Percentiles rank a stretch among this genome's conserved stretches.
Conservation (phyloP, 2,888 invertebrate species). For the Hanleya hanleyi region DNA sequence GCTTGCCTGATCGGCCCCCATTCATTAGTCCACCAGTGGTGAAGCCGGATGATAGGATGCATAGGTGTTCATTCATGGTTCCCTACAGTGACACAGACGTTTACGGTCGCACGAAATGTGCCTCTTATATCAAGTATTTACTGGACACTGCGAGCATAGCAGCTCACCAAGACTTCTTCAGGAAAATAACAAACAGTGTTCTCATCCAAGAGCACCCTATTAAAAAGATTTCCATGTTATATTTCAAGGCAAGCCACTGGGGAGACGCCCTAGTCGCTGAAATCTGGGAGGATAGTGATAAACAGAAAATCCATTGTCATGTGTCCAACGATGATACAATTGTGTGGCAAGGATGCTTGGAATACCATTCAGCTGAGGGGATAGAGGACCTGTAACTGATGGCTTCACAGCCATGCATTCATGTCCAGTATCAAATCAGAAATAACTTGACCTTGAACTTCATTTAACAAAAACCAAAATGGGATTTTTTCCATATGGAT, state of each 20-base stretch:
- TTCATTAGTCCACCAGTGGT: constrained; percentile 24
- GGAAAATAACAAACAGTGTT: constrained; percentile 37
- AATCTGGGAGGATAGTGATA: constrained; percentile 47
- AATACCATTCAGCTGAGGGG: not conserved
- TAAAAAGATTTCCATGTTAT: constrained; percentile 48
- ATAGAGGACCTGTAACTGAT: too few relatives aligned
- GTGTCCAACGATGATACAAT: not conserved
- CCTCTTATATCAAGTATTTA: constrained; percentile 54
- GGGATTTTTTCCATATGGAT: too few relatives aligned
- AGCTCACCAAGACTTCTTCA: constrained; percentile 39
- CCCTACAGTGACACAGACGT: constrained; percentile 53
- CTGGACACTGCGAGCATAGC: constrained; percentile 54
- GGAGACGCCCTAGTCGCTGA: constrained; percentile 49
- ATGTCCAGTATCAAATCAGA: too few relatives aligned
- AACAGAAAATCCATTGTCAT: not conserved
- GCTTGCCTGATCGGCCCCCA: constrained; percentile 18
- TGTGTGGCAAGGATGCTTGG: not conserved
- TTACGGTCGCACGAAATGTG: constrained; percentile 48
- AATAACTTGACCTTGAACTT: too few relatives aligned
- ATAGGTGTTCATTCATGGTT: constrained; percentile 40
- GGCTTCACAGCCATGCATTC: too few relatives aligned
- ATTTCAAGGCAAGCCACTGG: constrained; percentile 48
- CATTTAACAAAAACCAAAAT: too few relatives aligned
- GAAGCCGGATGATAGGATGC: constrained; percentile 31
- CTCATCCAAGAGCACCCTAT: constrained; percentile 51